Conservation (phyloP, 2,888 invertebrate genomes). For the Octonoba sinensis region DNA sequence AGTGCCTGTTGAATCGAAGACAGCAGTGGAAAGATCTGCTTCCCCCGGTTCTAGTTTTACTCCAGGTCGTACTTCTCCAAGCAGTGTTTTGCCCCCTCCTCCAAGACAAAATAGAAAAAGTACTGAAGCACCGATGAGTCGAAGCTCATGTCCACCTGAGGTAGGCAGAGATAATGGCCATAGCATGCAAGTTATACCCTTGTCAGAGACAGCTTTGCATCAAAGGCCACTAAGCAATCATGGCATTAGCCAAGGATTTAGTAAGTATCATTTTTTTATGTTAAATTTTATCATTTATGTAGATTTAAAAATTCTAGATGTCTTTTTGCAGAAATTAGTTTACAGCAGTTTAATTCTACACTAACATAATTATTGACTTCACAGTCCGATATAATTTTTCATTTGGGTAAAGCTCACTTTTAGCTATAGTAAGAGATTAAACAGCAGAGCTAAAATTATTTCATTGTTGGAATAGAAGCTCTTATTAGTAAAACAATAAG, state of each 20-base stretch:
- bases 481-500: no score
- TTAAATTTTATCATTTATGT: no score
- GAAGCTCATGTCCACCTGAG: slow-evolving; percentile 51
- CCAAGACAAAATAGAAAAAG: slow-evolving; percentile 46
- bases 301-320: no score
- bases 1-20: slow-evolving; percentile 14
- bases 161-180: slow-evolving; percentile 36
- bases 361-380: no score
- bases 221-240: slow-evolving; percentile 30
- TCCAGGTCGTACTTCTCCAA: slow-evolving; percentile 30
- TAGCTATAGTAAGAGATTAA: no score
- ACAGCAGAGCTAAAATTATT: no score
- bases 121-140: slow-evolving; percentile 21
- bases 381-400: no score
- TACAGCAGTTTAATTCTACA: no score
- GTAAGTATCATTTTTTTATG: slow-evolving; percentile 50
- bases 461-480: no score
- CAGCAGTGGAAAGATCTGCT: slow-evolving; percentile 25
- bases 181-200: slow-evolving; percentile 53
- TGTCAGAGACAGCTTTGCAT: slow-evolving; percentile 36
- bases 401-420: no score
- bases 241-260: slow-evolving; percentile 60
- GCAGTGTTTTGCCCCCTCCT: slow-evolving; percentile 41
- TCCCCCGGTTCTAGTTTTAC: slow-evolving; percentile 30
- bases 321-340: no score